Conservation (phyloP, 2,888 invertebrate species). For the Phyllotreta striolata region DNA sequence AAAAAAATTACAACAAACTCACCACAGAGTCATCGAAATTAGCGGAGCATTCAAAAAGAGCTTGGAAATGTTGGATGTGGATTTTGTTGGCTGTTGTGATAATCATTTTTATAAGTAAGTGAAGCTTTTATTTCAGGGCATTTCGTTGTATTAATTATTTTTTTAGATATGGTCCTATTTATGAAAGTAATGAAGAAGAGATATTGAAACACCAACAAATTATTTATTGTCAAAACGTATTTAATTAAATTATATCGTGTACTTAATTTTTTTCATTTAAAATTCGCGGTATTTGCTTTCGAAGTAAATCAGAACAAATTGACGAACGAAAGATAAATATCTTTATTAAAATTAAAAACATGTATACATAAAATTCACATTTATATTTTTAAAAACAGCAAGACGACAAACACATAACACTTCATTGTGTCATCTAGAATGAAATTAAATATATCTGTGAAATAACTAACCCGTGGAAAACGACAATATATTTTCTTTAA, state of each 20-base stretch:
- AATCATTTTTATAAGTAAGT: conserved; percentile 86
- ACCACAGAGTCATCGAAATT: conserved; percentile 83
- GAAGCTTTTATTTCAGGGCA: neutral
- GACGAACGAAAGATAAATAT: no score
- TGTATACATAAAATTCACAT: no score
- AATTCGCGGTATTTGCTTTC: no score
- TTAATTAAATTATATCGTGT: conserved; percentile 5
- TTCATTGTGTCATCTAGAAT: no score
- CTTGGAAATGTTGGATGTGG: conserved; percentile 97
- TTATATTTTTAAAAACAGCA: no score
- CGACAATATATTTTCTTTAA: no score
- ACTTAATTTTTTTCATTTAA: no score
- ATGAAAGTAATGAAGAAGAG: conserved; percentile 90
- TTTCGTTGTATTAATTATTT: conserved; percentile 32
- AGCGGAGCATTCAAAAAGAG: conserved; percentile 83
- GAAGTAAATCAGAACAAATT: no score
- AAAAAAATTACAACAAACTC: conserved; percentile 78
- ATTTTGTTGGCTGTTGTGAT: conserved; percentile 86
- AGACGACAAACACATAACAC: no score
- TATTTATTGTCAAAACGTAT: conserved; percentile 9
- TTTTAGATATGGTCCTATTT: conserved; percentile 89
- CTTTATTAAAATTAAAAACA: no score
- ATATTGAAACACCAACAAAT: conserved; percentile 38
- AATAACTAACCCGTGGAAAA: no score
- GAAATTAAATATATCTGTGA: no score